These are phyloP conservation scores for Lydus trimaculatus DNA, from an alignment of 2,888 invertebrate genomes.

Conservation along the genomic window DNA sequence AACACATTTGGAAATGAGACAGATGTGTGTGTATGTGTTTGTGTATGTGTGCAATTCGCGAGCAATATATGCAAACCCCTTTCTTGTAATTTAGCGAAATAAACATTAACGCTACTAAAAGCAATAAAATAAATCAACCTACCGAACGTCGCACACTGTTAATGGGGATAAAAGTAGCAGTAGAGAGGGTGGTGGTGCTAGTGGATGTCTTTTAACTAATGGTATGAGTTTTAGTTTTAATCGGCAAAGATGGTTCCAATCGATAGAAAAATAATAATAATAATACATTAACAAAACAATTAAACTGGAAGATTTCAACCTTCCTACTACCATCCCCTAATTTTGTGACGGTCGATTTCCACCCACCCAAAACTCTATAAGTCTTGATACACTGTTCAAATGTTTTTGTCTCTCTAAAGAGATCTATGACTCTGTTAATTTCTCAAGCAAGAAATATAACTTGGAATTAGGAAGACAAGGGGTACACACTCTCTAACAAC, in stretches of 20 bases:
- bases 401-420: constrained; percentile 51
- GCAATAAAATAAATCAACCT: constrained; percentile 67
- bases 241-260: neutral
- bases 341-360: neutral
- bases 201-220: constrained; percentile 25
- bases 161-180: constrained; percentile 42
- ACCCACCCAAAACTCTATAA: constrained; percentile 31
- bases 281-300: neutral
- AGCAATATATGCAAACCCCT: constrained; percentile 62
- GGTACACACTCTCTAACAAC: constrained; percentile 38
- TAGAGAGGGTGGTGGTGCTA: constrained; percentile 22
- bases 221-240: constrained; percentile 4
- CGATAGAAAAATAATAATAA: neutral
- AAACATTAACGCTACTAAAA: constrained; percentile 67
- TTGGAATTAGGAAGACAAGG: constrained; percentile 32
- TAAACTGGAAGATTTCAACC: neutral
- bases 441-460: constrained; percentile 53
- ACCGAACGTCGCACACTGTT: constrained; percentile 54
- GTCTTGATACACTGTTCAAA: constrained; percentile 50
- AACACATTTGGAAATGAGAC: constrained; percentile 4
- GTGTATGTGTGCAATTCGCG: constrained; percentile 23
- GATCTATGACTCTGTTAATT: constrained; percentile 54
- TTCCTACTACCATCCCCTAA: neutral
- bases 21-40: constrained; percentile 7
- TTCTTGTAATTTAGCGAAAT: constrained; percentile 67